Evolutionary conservation across 2,113 vertebrate genomes (phyloP).

Genomic region (Thamnaconus septentrionalis): DNA sequence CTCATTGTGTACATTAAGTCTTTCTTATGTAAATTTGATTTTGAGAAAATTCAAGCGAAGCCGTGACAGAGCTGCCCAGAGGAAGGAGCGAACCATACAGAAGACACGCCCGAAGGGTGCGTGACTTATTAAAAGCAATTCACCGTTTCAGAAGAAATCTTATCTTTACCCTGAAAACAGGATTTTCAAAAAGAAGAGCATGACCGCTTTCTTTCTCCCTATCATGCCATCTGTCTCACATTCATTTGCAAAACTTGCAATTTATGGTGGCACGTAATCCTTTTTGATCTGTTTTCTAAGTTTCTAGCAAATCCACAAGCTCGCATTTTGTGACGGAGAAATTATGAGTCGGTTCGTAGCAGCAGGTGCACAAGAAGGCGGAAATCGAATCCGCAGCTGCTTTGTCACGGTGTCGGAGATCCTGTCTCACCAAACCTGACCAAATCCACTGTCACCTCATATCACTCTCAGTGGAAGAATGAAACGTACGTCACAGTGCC

Average conservation of each 20-base stretch:
- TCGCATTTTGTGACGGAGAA: too few species aligned
- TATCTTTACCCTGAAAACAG: conserved; percentile 3
- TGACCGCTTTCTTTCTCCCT: neutral
- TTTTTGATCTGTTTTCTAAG: too few species aligned
- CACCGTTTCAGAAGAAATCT: neutral
- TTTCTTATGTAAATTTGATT: neutral
- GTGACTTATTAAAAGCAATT: conserved; percentile 7
- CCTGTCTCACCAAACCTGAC: conserved; percentile 60
- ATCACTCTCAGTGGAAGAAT: conserved; percentile 64
- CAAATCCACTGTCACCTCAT: conserved; percentile 65
- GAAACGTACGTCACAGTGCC: conserved; percentile 64
- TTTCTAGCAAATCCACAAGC: too few species aligned
- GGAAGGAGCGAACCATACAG: too few species aligned
- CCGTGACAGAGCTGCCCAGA: too few species aligned
- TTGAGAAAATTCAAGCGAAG: too few species aligned
- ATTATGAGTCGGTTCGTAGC: neutral
- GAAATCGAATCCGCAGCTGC: conserved; percentile 30
- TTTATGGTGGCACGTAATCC: too few species aligned
- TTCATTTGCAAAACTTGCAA: too few species aligned
- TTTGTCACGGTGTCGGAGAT: conserved; percentile 22
- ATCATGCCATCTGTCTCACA: too few species aligned
- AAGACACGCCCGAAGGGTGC: neutral
- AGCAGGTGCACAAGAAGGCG: conserved; percentile 26
- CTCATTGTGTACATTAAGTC: conserved; percentile 3
- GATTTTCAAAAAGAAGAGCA: neutral